Evolutionary conservation across 2,113 vertebrate genomes (phyloP).

Genomic region (Hirundichthys speculiger): DNA sequence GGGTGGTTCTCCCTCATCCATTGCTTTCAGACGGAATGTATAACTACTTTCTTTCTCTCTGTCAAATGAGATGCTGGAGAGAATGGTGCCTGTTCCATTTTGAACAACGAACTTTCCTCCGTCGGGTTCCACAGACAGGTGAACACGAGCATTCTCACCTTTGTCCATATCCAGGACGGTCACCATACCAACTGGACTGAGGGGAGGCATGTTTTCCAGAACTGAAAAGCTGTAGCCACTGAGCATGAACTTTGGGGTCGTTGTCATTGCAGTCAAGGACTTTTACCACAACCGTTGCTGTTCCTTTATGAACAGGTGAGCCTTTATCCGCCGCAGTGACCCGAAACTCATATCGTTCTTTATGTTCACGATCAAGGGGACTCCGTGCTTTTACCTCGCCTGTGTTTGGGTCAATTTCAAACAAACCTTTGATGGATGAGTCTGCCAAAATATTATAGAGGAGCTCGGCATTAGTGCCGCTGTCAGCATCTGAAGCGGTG

Average conservation of each 20-base stretch:
- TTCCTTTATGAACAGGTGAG: constrained; percentile 92
- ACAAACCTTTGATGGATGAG: constrained; percentile 88
- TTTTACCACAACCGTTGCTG: constrained; percentile 91
- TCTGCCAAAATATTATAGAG: constrained; percentile 90
- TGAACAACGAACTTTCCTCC: constrained; percentile 97
- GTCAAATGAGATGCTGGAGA: constrained; percentile 97
- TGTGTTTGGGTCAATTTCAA: constrained; percentile 90
- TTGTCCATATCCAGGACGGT: constrained; percentile 96
- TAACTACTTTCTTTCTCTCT: constrained; percentile 97
- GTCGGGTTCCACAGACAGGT: constrained; percentile 94
- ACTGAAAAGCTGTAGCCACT: constrained; percentile 98
- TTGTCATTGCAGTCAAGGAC: constrained; percentile 98
- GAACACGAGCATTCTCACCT: constrained; percentile 91
- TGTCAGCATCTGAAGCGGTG: constrained; percentile 91
- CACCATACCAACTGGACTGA: constrained; percentile 98
- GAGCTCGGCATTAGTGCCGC: constrained; percentile 92
- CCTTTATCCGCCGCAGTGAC: constrained; percentile 95
- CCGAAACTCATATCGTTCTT: constrained; percentile 92
- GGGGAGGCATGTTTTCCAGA: constrained; percentile 96
- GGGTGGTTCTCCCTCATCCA: constrained; percentile 93
- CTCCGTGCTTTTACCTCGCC: constrained; percentile 92
- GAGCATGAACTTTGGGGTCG: constrained; percentile 98
- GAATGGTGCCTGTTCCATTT: constrained; percentile 96
- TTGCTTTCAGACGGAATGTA: constrained; percentile 94
- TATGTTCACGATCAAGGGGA: constrained; percentile 92